These are phyloP conservation scores for Gallinago undulata DNA, from an alignment of 2,113 vertebrate species.

Conservation along the genomic window DNA sequence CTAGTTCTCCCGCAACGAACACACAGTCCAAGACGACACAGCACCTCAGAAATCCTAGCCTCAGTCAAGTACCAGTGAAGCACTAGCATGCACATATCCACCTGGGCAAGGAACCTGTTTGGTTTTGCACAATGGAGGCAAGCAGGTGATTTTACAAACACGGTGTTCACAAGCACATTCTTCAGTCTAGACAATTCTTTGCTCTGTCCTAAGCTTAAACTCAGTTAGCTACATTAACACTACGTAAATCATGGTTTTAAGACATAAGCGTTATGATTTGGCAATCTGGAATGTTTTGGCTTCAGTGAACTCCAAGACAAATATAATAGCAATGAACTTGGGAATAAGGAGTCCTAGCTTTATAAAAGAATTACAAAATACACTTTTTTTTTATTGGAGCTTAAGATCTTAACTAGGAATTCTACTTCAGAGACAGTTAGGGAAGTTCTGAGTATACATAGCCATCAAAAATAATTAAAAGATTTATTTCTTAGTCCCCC, in stretches of 20 bases:
- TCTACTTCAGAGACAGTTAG: neutral
- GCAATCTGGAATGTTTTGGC: neutral
- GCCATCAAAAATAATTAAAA: neutral
- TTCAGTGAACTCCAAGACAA: constrained; percentile 29
- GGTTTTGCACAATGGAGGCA: neutral
- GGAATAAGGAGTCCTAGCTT: neutral
- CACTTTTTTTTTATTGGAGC: neutral
- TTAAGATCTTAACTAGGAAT: neutral
- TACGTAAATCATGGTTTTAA: neutral
- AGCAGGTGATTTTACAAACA: neutral
- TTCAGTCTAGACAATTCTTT: neutral
- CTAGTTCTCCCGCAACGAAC: neutral
- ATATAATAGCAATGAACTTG: neutral
- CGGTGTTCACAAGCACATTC: neutral
- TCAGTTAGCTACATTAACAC: neutral
- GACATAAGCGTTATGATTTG: constrained; percentile 7
- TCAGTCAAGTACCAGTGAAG: neutral
- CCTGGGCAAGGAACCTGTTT: neutral
- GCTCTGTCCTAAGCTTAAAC: neutral
- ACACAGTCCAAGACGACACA: neutral
- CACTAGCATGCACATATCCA: neutral
- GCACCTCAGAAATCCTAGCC: neutral
- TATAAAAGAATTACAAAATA: neutral
- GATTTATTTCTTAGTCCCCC: neutral
- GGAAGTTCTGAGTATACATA: neutral